Percentiles rank a stretch among this genome's conserved stretches.
phyloP scores from a whole-genome alignment of 2,888 invertebrate species.

The Drosophila cracens region DNA sequence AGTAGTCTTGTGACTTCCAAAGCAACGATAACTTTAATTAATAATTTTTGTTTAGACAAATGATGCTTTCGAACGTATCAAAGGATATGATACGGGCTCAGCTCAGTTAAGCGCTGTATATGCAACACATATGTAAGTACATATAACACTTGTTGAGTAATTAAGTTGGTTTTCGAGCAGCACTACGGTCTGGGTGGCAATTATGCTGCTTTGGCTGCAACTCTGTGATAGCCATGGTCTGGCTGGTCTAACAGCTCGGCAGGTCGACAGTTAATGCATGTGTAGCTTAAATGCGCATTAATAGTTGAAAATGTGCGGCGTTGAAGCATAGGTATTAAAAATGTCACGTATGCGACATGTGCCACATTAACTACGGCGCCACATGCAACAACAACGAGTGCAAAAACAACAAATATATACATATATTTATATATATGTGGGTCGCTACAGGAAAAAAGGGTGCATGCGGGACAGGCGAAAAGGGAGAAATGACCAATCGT shows the following conservation, averaged over 20 bases:
- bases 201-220: conserved; percentile 24
- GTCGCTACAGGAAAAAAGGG: conserved; percentile 43
- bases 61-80: conserved; percentile 42
- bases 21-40: conserved; percentile 9
- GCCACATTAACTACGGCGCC: conserved; percentile 73
- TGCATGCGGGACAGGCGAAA: conserved; percentile 38
- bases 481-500: conserved; percentile 63
- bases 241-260: conserved; percentile 17
- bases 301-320: conserved; percentile 79
- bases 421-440: conserved; percentile 11
- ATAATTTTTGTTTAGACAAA: conserved; percentile 25
- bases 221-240: conserved; percentile 13
- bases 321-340: conserved; percentile 78
- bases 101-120: conserved; percentile 27
- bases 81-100: conserved; percentile 19
- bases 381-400: conserved; percentile 59
- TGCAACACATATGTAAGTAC: conserved; percentile 23
- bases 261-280: conserved; percentile 69
- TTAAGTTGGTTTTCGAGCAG: conserved; percentile 62
- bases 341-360: conserved; percentile 80
- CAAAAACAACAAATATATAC: conserved; percentile 4
- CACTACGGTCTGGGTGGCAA: conserved; percentile 26
- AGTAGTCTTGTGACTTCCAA: neutral
- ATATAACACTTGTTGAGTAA: conserved; percentile 42
- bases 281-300: conserved; percentile 79